These are phyloP conservation scores for Drosophila subpulchrella DNA, from an alignment of 1,140 invertebrate species.

Conservation along the genomic window DNA sequence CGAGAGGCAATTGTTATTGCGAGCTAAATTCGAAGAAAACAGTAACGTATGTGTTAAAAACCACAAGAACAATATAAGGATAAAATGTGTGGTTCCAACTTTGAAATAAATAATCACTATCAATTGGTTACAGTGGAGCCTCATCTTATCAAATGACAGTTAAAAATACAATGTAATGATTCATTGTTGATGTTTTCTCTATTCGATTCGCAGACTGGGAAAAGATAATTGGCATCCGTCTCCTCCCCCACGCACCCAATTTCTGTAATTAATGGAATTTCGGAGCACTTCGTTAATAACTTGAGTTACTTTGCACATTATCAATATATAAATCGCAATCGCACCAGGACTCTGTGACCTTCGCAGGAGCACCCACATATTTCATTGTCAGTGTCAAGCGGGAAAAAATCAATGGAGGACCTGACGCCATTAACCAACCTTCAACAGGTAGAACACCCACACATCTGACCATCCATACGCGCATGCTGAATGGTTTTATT, in stretches of 20 bases:
- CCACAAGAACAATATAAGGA: constrained; percentile 1
- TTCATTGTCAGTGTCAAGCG: constrained; percentile 63
- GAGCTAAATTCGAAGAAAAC: neutral
- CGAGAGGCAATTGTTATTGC: constrained; percentile 29
- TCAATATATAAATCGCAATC: constrained; percentile 15
- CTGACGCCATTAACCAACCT: constrained; percentile 74
- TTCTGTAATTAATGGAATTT: constrained; percentile 11
- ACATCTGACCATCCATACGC: constrained; percentile 12
- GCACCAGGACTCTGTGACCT: constrained; percentile 52
- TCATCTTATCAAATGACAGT: constrained; percentile 16
- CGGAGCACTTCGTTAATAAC: neutral
- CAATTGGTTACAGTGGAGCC: constrained; percentile 2
- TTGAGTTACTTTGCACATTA: constrained; percentile 34
- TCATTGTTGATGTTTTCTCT: constrained; percentile 45
- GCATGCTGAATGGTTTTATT: constrained; percentile 24
- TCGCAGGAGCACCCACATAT: constrained; percentile 30
- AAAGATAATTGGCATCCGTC: constrained; percentile 41
- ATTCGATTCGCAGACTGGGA: constrained; percentile 20
- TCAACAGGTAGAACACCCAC: constrained; percentile 72
- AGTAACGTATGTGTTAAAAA: constrained; percentile 18
- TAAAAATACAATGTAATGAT: constrained; percentile 25
- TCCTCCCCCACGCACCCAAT: neutral
- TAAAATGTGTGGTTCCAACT: neutral
- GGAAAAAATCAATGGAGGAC: constrained; percentile 81
- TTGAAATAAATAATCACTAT: neutral